Conservation (phyloP, 2,888 invertebrate genomes). For the Plebejus anna region DNA sequence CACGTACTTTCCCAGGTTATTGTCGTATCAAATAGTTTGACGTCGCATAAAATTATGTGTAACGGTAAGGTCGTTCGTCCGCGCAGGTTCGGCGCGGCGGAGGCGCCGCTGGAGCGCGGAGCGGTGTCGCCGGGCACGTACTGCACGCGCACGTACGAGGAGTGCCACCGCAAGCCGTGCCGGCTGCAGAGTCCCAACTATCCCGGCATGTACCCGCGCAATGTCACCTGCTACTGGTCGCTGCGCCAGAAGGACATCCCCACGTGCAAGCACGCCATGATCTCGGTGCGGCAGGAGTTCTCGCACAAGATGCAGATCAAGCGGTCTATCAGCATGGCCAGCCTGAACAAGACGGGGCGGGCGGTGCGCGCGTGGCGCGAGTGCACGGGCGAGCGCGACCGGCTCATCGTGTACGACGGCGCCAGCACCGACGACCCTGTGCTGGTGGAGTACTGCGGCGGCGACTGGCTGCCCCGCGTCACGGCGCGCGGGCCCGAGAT, state of each 20-base stretch:
- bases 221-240: constrained; percentile 95
- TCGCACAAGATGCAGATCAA: constrained; percentile 87
- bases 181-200: constrained; percentile 94
- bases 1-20: too few species aligned
- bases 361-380: constrained; percentile 90
- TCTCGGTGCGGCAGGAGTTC: constrained; percentile 88
- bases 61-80: background rate
- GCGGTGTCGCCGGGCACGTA: constrained; percentile 91
- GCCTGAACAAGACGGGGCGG: constrained; percentile 85
- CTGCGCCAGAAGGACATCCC: constrained; percentile 91
- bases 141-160: constrained; percentile 91
- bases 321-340: constrained; percentile 82
- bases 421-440: constrained; percentile 90
- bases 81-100: constrained; percentile 84
- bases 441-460: constrained; percentile 92
- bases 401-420: constrained; percentile 92
- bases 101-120: constrained; percentile 89
- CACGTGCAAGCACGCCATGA: constrained; percentile 94
- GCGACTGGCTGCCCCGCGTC: constrained; percentile 90
- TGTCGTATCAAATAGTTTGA: too few species aligned
- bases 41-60: background rate
- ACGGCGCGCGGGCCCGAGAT: constrained; percentile 86
- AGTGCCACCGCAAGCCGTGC: constrained; percentile 91
- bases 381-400: constrained; percentile 90
- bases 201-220: constrained; percentile 92